These are phyloP conservation scores for Omphaloscelis lunosa DNA, from an alignment of 2,888 invertebrate species.

Conservation along the genomic window DNA sequence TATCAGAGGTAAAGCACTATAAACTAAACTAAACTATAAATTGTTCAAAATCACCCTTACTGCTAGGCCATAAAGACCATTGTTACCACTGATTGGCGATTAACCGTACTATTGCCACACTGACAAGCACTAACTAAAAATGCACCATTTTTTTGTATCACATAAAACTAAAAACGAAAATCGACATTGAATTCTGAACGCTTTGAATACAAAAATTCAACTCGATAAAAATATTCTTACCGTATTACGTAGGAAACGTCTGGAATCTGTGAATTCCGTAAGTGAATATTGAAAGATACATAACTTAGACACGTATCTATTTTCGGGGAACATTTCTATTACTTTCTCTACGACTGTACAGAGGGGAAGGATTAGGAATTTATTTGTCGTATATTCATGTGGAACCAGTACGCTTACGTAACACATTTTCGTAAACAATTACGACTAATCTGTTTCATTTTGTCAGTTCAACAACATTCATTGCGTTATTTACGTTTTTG, in stretches of 20 bases:
- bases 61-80: too few relatives aligned
- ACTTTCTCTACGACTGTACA: conserved; percentile 26
- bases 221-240: conserved; percentile 63
- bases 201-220: conserved; percentile 58
- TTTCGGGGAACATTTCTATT: conserved; percentile 50
- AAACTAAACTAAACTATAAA: too few relatives aligned
- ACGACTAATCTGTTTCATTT: too few relatives aligned
- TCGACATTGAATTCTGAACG: conserved; percentile 47
- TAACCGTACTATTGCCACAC: too few relatives aligned
- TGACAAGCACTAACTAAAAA: not conserved
- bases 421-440: too few relatives aligned
- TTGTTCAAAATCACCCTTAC: too few relatives aligned
- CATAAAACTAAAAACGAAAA: conserved; percentile 39
- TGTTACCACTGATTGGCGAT: too few relatives aligned
- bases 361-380: conserved; percentile 12
- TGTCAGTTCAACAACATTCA: too few relatives aligned
- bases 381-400: conserved; percentile 17
- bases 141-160: not conserved
- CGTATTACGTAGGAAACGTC: conserved; percentile 61
- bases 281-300: conserved; percentile 63
- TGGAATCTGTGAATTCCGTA: conserved; percentile 61
- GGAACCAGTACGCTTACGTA: too few relatives aligned
- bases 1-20: too few relatives aligned
- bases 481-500: too few relatives aligned
- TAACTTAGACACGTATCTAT: conserved; percentile 50